phyloP scores from a whole-genome alignment of 1,140 invertebrate genomes.

The Hylaeus anthracinus region DNA sequence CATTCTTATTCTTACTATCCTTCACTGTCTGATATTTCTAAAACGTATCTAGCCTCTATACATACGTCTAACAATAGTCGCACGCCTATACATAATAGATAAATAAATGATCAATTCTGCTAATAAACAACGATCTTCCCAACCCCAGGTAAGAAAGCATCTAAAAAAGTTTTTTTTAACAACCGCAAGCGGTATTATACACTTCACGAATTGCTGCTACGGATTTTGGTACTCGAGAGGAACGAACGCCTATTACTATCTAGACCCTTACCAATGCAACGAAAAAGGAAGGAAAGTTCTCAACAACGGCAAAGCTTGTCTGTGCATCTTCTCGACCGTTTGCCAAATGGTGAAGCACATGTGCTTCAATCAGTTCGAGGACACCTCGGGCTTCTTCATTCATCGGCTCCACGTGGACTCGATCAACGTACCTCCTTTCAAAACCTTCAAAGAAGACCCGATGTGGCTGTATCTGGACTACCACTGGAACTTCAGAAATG shows the following conservation, averaged over 20 bases:
- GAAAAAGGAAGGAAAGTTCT: slow-evolving; percentile 59
- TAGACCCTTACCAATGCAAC: slow-evolving; percentile 76
- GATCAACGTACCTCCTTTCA: slow-evolving; percentile 63
- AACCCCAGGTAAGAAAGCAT: slow-evolving; percentile 45
- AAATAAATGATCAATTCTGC: no score
- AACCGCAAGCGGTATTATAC: slow-evolving; percentile 70
- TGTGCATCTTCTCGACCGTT: slow-evolving; percentile 70
- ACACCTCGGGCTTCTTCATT: slow-evolving; percentile 75
- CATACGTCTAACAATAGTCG: no score
- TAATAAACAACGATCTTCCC: not conserved
- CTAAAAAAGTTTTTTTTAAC: slow-evolving; percentile 69
- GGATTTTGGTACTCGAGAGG: slow-evolving; percentile 76
- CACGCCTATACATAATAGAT: no score
- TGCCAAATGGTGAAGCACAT: slow-evolving; percentile 73
- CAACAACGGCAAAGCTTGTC: slow-evolving; percentile 61
- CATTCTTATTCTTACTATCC: no score
- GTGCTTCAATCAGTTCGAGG: slow-evolving; percentile 64
- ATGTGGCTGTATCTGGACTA: slow-evolving; percentile 78
- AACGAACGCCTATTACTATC: slow-evolving; percentile 73
- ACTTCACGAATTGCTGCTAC: slow-evolving; percentile 79
- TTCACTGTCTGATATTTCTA: no score
- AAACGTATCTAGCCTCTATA: no score
- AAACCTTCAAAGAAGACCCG: slow-evolving; percentile 73
- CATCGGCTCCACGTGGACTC: slow-evolving; percentile 75
- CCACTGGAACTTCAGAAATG: slow-evolving; percentile 74